Percentiles rank a stretch among this genome's conserved stretches.
phyloP scores from a whole-genome alignment of 2,113 vertebrate genomes.

The Nestor notabilis region DNA sequence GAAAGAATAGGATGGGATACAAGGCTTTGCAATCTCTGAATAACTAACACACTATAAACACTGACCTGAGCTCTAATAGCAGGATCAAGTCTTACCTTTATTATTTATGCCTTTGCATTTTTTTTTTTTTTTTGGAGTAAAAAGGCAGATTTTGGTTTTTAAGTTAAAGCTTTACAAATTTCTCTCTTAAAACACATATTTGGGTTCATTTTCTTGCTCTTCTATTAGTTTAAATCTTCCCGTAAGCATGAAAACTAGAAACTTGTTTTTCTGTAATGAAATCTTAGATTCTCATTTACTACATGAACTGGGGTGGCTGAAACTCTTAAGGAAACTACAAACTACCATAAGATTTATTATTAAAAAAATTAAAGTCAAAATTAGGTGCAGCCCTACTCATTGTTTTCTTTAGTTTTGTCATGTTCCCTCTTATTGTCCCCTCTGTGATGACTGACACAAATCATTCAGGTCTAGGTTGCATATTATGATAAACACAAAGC shows the following conservation, averaged over 20 bases:
- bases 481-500: background rate
- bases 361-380: background rate
- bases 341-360: background rate
- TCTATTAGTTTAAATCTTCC: background rate
- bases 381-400: background rate
- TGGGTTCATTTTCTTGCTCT: background rate
- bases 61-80: background rate
- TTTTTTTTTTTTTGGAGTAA: background rate
- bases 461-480: background rate
- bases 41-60: background rate
- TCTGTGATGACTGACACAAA: constrained; percentile 10
- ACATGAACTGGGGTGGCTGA: background rate
- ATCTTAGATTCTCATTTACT: background rate
- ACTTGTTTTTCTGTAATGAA: background rate
- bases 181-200: background rate
- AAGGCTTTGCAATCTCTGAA: background rate
- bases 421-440: background rate
- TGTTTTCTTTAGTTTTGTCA: background rate
- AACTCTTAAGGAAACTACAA: constrained; percentile 1
- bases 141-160: background rate
- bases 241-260: background rate
- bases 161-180: background rate
- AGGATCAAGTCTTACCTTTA: background rate
- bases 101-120: background rate
- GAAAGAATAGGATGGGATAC: background rate